Evolutionary conservation across 2,888 invertebrate species (phyloP), one percentile per base, ranked within the genome.

Genomic region (Hedya salicella): DNA sequence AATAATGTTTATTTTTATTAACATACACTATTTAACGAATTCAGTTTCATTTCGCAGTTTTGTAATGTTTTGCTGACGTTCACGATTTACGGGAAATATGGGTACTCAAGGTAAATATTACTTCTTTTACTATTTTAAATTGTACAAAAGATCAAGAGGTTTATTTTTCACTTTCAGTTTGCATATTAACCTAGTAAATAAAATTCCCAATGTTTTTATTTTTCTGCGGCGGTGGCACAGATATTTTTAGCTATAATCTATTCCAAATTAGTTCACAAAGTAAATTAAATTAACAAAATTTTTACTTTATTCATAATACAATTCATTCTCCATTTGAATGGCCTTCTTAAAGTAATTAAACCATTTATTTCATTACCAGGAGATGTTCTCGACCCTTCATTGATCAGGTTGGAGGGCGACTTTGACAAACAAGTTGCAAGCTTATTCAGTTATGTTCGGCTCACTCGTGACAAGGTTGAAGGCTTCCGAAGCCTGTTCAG

Each of bases 361-460:
- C 4, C 4, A 25, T 25, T 25, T 6, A 25, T 36, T 36, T 36
- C 36, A n/a, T 36, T 1, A 36, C 11, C 19, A 19, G 1, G n/a
- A 46, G 13, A 46, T 14, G 72, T 82, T 25, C 62, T 82, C 67
- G 78, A 82, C 49, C 72, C 74, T 1, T 68, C 73, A 5, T 44
- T 64, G 32, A 54, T 82, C 16, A 56, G 65, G 5, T 73, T 83
- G n/a, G 69, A 72, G 11, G 88, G 88, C 8, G 78, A 79, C 66
- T 92, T 93, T 71, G 81, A 89, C 1, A 61, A 73, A 0, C 93
- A 93, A 81, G 76, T 92, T 3, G 46, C 71, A 4, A 72, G 75
- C 49, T 71, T 93, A 40, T 70, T 89, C 40, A 25, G 71, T 0
- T 69, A 73, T 48, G 77, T 93, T 8, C 85, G 92, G 68, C 72